These are phyloP conservation scores for Sthenelais limicola DNA, from an alignment of 2,888 invertebrate species.

Conservation along the genomic window DNA sequence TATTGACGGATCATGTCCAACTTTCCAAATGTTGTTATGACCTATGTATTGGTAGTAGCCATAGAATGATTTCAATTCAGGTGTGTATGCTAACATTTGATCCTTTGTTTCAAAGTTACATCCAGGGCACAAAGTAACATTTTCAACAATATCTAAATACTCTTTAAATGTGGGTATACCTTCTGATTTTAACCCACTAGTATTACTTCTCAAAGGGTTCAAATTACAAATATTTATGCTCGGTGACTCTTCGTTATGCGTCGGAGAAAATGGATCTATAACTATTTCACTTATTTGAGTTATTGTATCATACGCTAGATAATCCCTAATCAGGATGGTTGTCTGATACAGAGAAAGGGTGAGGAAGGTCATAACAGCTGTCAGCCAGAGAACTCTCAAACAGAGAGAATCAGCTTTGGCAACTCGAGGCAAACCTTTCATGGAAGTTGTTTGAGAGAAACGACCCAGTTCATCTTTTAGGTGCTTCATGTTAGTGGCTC, in stretches of 20 bases:
- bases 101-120: neutral
- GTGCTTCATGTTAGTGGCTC: too few species aligned
- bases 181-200: neutral
- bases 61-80: neutral
- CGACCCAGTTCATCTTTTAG: neutral
- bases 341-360: slow-evolving; percentile 8
- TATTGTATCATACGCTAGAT: neutral
- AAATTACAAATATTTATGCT: neutral
- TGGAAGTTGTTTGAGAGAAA: slow-evolving; percentile 1
- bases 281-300: slow-evolving; percentile 10
- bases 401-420: neutral
- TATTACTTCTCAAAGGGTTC: slow-evolving; percentile 18
- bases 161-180: slow-evolving; percentile 12
- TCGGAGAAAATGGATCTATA: neutral
- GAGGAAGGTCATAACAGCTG: slow-evolving; percentile 1
- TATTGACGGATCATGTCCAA: neutral
- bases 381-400: neutral
- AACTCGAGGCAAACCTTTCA: slow-evolving; percentile 25
- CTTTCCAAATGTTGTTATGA: neutral
- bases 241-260: neutral
- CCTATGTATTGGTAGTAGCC: slow-evolving; percentile 10
- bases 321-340: neutral
- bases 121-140: neutral
- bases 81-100: neutral
- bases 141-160: neutral